Evolutionary conservation across 2,797 vertebrate species (phyloP), one percentile per base, ranked within the genome.

Genomic region (Tamandua tetradactyla): DNA sequence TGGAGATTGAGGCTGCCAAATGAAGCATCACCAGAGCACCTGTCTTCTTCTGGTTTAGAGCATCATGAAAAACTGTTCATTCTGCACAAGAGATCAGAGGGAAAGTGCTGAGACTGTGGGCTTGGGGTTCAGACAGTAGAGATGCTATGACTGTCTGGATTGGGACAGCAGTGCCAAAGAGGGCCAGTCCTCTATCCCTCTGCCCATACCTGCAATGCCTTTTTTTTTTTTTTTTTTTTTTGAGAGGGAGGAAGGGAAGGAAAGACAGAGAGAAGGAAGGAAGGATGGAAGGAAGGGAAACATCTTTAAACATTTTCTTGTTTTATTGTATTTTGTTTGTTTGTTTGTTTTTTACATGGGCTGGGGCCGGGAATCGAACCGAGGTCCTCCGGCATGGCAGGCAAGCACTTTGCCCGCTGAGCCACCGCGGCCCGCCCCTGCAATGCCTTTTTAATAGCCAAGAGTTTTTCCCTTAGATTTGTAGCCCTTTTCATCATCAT

Each of bases 381-480:
- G n/a, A n/a, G n/a, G n/a, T n/a, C n/a, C n/a, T n/a, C n/a, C n/a
- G n/a, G n/a, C n/a, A n/a, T n/a, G n/a, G n/a, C n/a, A n/a, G n/a
- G n/a, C n/a, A n/a, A n/a, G n/a, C n/a, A n/a, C n/a, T n/a, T n/a
- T n/a, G n/a, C n/a, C n/a, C n/a, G n/a, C n/a, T n/a, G n/a, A n/a
- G n/a, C n/a, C n/a, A n/a, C n/a, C n/a, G n/a, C n/a, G n/a, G n/a
- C n/a, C n/a, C n/a, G n/a, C n/a, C n/a, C 25, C 23, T 69, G 15
- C 9, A 61, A 8, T 61, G 69, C n/a, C 22, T 40, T 78, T 40
- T 30, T 13, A 47, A 3, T 44, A 42, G 71, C 20, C 13, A 57
- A 78, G 64, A 59, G 22, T 27, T 76, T 83, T 71, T 55, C 49
- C 69, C 18, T 57, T 72, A 47, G 44, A 85, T 49, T 83, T 86